Evolutionary conservation across 2,797 vertebrate species (phyloP).

Genomic region (Sparus aurata): DNA sequence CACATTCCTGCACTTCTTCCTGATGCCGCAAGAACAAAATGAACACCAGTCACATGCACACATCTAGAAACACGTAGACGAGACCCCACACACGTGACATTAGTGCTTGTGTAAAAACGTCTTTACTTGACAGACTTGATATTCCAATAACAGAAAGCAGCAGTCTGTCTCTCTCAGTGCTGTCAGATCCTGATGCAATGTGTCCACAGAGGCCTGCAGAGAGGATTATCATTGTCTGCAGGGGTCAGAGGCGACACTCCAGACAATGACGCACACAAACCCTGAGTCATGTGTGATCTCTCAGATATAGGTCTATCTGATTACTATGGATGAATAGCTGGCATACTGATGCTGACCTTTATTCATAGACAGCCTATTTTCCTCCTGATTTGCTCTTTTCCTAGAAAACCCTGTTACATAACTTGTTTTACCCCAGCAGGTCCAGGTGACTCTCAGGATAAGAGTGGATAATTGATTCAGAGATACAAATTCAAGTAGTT

Average conservation of each 20-base stretch:
- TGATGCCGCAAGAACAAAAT: constrained; percentile 22
- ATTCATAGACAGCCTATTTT: background rate
- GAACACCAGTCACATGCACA: constrained; percentile 29
- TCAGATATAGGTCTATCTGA: constrained; percentile 53
- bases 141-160: constrained; percentile 43
- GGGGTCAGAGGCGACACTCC: constrained; percentile 28
- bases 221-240: constrained; percentile 48
- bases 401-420: background rate
- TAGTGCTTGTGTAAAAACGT: constrained; percentile 32
- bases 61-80: background rate
- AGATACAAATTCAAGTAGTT: background rate
- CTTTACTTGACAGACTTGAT: constrained; percentile 33
- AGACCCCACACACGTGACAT: constrained; percentile 8
- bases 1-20: constrained; percentile 46
- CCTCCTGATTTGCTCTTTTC: background rate
- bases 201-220: constrained; percentile 4
- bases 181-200: constrained; percentile 1
- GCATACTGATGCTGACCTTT: background rate
- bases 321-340: constrained; percentile 18
- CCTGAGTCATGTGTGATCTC: constrained; percentile 31
- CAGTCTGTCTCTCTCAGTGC: constrained; percentile 4
- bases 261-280: constrained; percentile 70
- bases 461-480: background rate
- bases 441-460: background rate
- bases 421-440: background rate